Evolutionary conservation across 2,113 vertebrate genomes (phyloP), one percentile per base, ranked within the genome.

Genomic region (Anarrhichthys ocellatus): DNA sequence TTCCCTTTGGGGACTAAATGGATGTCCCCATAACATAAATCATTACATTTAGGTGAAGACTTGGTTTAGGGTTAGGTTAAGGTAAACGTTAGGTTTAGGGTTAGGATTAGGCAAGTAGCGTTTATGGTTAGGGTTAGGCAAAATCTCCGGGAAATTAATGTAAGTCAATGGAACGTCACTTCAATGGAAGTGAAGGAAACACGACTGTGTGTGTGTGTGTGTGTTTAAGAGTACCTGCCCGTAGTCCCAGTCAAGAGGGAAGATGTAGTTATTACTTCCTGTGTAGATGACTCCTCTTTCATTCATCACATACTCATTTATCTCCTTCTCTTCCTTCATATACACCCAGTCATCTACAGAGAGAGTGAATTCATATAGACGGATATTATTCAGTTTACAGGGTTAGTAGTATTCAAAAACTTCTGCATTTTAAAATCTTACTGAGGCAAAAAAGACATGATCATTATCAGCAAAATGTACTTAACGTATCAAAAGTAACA

Each of bases 291-390:
- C 11, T 34, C 97, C 97, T 0, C 95, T 89, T 85, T 97, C 95
- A 58, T 94, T 97, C 94, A 97, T 82, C 63, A 98, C 76, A 17
- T 97, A 98, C 74, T 99, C 97, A 50, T 81, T 69, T 34, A 94
- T 84, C 68, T 96, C 87, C 1, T 87, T 84, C 46, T 96, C 95
- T 0, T 93, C 90, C 4, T 73, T 3, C 86, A 98, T 80, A 85
- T 94, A 97, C 58, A 98, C 97, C 1, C 59, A 74, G 73, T 99
- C 97, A 4, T 92, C 97, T 99, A 48, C 36, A 70, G 84, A 77
- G 22, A 84, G 5, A 70, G 7, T 1, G 11, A 38, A 17, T 61
- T 9, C 11, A 66, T 13, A 22, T 29, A 65, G 6, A 11, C 24
- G n/a, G 29, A 40, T n/a, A n/a, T 52, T n/a, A 6, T 58, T 40